phyloP scores from a whole-genome alignment of 2,797 vertebrate species.

The Bufotes viridis region DNA sequence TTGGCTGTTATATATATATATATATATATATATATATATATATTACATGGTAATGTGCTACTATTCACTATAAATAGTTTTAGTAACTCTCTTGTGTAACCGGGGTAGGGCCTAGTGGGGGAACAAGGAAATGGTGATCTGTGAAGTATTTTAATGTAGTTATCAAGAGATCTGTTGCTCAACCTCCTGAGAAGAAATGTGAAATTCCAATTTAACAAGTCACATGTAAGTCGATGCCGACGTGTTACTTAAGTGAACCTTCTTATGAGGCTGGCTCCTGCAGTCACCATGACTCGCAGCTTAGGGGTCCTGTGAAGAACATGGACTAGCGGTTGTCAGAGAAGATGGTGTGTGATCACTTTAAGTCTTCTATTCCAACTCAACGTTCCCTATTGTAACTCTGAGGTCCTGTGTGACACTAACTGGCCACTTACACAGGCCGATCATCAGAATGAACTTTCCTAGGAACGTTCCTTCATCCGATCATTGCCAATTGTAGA shows the following conservation, averaged over 20 bases:
- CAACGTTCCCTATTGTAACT: neutral
- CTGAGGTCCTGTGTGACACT: too few relatives aligned
- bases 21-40: neutral
- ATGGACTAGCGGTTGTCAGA: neutral
- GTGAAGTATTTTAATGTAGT: conserved; percentile 23
- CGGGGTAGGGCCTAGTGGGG: neutral
- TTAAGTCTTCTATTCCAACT: neutral
- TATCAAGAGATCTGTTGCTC: conserved; percentile 14
- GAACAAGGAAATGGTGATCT: conserved; percentile 39
- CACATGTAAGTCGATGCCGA: neutral
- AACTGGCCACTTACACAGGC: too few relatives aligned
- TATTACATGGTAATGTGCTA: neutral
- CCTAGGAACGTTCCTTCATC: too few relatives aligned
- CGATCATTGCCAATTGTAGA: too few relatives aligned
- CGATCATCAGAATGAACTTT: too few relatives aligned
- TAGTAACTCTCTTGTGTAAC: neutral
- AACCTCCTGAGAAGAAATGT: conserved; percentile 25
- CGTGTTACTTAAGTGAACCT: neutral
- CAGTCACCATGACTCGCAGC: neutral
- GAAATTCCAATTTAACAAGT: neutral
- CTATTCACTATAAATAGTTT: too few relatives aligned
- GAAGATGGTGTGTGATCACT: neutral
- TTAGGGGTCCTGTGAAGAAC: neutral
- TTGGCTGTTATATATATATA: too few relatives aligned
- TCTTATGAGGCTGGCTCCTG: neutral